phyloP scores from a whole-genome alignment of 1,140 invertebrate species.

The Battus philenor region DNA sequence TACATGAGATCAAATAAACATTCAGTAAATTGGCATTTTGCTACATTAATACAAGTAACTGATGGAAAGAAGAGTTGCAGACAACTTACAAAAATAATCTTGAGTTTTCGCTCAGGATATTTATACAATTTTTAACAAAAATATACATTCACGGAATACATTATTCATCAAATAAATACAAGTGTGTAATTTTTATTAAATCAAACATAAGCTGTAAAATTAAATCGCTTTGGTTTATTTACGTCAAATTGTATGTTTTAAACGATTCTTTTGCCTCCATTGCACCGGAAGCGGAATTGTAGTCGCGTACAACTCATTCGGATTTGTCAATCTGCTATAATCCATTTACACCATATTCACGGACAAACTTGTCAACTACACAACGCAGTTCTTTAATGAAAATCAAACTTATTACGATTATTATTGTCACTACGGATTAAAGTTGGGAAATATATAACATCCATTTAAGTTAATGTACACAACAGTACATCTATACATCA shows the following conservation, averaged over 20 bases:
- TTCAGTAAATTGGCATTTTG: slow-evolving; percentile 5
- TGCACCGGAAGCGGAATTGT: no score
- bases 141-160: slow-evolving; percentile 9
- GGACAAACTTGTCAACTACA: neutral
- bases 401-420: slow-evolving; percentile 33
- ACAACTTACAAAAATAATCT: slow-evolving; percentile 13
- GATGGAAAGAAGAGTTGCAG: neutral
- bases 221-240: slow-evolving; percentile 12
- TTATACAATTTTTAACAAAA: slow-evolving; percentile 4
- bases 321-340: no score
- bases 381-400: slow-evolving; percentile 20
- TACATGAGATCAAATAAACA: slow-evolving; percentile 43
- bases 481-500: slow-evolving; percentile 6
- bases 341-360: neutral
- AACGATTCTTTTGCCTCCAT: no score
- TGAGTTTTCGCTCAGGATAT: neutral
- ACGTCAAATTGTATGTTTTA: slow-evolving; percentile 9
- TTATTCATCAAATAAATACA: neutral
- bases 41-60: slow-evolving; percentile 1
- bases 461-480: slow-evolving; percentile 7
- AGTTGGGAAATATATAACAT: slow-evolving; percentile 14
- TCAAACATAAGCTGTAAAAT: slow-evolving; percentile 2
- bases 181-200: neutral
- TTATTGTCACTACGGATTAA: slow-evolving; percentile 53
- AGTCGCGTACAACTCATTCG: no score